phyloP scores from a whole-genome alignment of 1,140 invertebrate genomes.

The Drosophila bocqueti region DNA sequence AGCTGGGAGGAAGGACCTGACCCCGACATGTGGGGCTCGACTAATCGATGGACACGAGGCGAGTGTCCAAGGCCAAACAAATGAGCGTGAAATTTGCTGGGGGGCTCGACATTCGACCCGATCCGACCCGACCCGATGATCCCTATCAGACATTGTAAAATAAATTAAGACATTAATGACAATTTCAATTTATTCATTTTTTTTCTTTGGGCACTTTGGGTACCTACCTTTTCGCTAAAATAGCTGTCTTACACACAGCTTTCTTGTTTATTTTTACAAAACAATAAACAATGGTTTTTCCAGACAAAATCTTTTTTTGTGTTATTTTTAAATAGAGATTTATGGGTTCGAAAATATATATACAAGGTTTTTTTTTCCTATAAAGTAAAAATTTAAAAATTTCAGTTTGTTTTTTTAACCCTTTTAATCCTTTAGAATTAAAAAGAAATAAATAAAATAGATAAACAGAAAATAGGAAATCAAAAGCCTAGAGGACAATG shows the following conservation, averaged over 20 bases:
- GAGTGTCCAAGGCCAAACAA: slow-evolving; percentile 39
- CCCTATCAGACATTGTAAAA: not conserved
- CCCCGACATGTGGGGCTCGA: not conserved
- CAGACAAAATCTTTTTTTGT: not conserved
- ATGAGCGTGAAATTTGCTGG: slow-evolving; percentile 7
- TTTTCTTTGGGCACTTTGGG: not conserved
- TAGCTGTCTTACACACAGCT: too few relatives aligned
- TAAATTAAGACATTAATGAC: not conserved
- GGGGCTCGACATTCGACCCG: not conserved
- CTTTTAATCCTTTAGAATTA: not conserved
- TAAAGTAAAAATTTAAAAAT: not conserved
- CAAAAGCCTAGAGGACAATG: slow-evolving; percentile 35
- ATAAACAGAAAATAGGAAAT: not conserved
- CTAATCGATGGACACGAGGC: slow-evolving; percentile 29
- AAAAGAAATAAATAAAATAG: not conserved
- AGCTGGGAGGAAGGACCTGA: slow-evolving; percentile 21
- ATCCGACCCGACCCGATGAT: not conserved
- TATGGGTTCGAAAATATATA: not conserved
- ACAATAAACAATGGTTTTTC: not conserved
- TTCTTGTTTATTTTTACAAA: too few relatives aligned
- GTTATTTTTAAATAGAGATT: not conserved
- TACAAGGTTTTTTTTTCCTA: not conserved
- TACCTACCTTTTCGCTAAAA: too few relatives aligned
- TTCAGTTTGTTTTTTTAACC: not conserved
- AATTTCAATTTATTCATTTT: not conserved